A percentile compares a stretch with the other conserved stretches of the same genome.
Conservation (phyloP, 2,113 vertebrate genomes). For the Aleadryas rufinucha region DNA sequence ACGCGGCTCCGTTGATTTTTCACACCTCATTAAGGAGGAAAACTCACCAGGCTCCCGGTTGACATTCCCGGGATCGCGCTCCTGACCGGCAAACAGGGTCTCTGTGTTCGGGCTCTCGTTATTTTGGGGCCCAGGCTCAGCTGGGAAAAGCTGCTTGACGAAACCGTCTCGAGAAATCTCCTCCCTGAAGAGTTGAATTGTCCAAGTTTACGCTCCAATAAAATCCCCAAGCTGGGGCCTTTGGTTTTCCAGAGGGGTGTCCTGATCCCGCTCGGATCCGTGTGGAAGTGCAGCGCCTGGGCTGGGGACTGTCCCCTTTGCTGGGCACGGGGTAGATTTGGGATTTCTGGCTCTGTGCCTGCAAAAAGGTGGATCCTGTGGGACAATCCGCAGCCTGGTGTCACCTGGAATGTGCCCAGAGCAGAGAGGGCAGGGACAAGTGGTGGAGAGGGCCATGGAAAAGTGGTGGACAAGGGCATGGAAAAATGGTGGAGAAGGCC, state of each 20-base stretch:
- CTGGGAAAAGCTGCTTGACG: background rate
- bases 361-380: background rate
- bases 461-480: background rate
- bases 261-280: fast-evolving
- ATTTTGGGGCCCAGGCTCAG: background rate
- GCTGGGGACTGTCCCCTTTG: fast-evolving
- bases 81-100: background rate
- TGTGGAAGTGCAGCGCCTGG: fast-evolving
- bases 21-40: constrained; percentile 52
- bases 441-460: background rate
- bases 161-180: constrained; percentile 1
- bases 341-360: background rate
- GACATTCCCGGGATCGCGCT: background rate
- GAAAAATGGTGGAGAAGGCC: background rate
- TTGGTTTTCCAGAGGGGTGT: background rate
- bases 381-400: background rate
- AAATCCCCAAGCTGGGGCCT: background rate
- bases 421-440: fast-evolving
- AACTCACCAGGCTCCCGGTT: background rate
- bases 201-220: background rate
- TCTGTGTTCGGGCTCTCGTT: background rate
- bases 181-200: constrained; percentile 11
- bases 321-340: background rate
- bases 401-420: background rate
- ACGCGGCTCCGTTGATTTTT: constrained; percentile 24